Conservation (phyloP, 2,113 vertebrate genomes). For the Sinocyclocheilus rhinocerous region DNA sequence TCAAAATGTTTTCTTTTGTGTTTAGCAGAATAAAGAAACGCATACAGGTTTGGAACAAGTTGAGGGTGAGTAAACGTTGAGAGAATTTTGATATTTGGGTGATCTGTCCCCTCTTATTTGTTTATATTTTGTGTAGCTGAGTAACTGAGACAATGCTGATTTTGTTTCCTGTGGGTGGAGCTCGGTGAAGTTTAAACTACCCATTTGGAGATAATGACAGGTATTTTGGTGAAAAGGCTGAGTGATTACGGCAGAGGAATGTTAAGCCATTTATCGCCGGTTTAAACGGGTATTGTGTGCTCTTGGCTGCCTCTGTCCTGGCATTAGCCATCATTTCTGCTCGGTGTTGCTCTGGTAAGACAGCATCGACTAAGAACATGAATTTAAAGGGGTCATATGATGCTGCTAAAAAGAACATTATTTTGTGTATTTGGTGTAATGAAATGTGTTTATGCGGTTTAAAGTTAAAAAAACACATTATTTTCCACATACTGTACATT, state of each 20-base stretch:
- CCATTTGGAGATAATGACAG: background rate
- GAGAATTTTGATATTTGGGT: background rate
- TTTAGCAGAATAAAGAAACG: background rate
- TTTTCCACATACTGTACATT: no score
- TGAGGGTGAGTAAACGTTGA: background rate
- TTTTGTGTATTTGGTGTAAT: no score
- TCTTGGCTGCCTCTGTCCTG: background rate
- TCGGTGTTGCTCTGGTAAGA: constrained; percentile 1
- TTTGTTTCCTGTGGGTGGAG: background rate
- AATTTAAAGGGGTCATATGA: no score
- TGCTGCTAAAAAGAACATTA: no score
- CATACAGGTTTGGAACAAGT: no score
- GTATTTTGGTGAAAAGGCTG: constrained; percentile 12
- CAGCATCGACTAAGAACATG: background rate
- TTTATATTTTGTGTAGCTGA: background rate
- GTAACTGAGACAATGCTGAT: background rate
- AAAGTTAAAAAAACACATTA: no score
- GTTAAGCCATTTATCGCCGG: background rate
- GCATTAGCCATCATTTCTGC: background rate
- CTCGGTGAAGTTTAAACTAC: background rate
- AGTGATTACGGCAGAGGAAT: background rate
- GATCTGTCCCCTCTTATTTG: background rate
- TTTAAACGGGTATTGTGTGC: background rate
- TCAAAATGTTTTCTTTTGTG: background rate
- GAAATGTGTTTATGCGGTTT: no score